These are phyloP conservation scores for Glaucomys volans DNA, from an alignment of 2,113 vertebrate genomes.

Conservation along the genomic window DNA sequence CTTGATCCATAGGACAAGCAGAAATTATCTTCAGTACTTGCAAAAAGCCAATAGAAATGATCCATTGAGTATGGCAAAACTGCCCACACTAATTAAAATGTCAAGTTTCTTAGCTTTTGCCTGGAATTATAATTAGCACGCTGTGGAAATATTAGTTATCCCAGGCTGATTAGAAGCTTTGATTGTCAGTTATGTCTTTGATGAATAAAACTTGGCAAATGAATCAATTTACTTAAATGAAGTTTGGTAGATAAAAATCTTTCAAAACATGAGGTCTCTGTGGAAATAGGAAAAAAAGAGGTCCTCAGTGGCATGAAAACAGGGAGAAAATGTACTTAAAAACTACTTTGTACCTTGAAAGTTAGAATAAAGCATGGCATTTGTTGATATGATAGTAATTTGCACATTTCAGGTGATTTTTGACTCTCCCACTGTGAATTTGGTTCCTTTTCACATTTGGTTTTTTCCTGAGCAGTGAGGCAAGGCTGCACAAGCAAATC, in stretches of 20 bases:
- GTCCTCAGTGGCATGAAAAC: not conserved
- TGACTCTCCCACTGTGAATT: not conserved
- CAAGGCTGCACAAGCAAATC: not conserved
- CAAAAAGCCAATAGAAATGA: not conserved
- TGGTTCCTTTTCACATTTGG: not conserved
- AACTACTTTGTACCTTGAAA: not conserved
- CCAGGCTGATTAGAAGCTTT: constrained; percentile 55
- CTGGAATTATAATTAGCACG: constrained; percentile 59
- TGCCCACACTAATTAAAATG: constrained; percentile 39
- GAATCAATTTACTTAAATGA: constrained; percentile 37
- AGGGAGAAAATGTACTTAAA: not conserved
- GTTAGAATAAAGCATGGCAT: not conserved
- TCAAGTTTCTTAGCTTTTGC: constrained; percentile 56
- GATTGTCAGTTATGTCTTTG: constrained; percentile 58
- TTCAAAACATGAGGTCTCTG: not conserved
- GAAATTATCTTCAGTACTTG: constrained; percentile 22
- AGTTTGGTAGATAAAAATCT: constrained; percentile 52
- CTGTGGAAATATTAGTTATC: constrained; percentile 43
- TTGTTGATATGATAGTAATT: not conserved
- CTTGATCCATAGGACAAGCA: not conserved
- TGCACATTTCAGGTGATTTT: not conserved
- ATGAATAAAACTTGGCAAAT: constrained; percentile 57
- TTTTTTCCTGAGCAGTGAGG: not conserved
- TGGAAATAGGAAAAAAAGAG: not conserved
- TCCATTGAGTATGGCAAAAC: not conserved